A percentile compares a stretch with the other conserved stretches of the same genome.
Conservation (phyloP, 2,888 invertebrate genomes). For the Chrysodeixis includens region DNA sequence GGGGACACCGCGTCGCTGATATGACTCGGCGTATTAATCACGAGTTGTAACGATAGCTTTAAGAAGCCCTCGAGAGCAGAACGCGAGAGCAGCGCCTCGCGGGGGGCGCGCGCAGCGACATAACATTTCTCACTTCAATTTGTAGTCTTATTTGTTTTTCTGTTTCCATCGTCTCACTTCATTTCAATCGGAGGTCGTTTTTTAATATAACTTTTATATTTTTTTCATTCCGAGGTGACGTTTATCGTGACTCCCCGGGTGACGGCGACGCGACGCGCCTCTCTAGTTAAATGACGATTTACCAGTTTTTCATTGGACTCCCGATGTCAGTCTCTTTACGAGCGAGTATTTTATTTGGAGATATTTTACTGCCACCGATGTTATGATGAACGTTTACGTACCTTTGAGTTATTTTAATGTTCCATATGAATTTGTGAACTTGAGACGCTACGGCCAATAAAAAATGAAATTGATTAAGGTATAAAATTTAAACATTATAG, state of each 20-base stretch:
- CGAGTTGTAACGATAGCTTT: conserved; percentile 74
- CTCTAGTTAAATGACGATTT: conserved; percentile 84
- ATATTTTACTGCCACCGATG: conserved; percentile 85
- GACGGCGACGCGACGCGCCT: conserved; percentile 73
- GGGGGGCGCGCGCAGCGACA: conserved; percentile 81
- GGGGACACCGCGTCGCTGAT: conserved; percentile 78
- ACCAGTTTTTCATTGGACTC: conserved; percentile 84
- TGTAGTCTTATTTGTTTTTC: conserved; percentile 83
- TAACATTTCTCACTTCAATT: conserved; percentile 87
- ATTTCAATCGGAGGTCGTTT: conserved; percentile 82
- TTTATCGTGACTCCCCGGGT: conserved; percentile 86
- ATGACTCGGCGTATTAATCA: conserved; percentile 78
- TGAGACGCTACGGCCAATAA: conserved; percentile 73
- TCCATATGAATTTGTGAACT: conserved; percentile 77
- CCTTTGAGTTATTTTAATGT: conserved; percentile 80
- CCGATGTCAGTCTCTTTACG: conserved; percentile 86
- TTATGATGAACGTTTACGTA: conserved; percentile 85
- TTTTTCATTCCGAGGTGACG: conserved; percentile 87
- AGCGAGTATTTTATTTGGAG: conserved; percentile 84
- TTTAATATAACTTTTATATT: conserved; percentile 78
- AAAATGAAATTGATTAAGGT: conserved; percentile 76
- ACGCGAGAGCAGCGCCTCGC: conserved; percentile 67
- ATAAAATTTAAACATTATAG: conserved; percentile 65
- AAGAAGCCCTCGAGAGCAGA: conserved; percentile 59
- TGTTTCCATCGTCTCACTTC: conserved; percentile 80